Conservation (phyloP, 2,888 invertebrate genomes). For the Protophormia terraenovae region DNA sequence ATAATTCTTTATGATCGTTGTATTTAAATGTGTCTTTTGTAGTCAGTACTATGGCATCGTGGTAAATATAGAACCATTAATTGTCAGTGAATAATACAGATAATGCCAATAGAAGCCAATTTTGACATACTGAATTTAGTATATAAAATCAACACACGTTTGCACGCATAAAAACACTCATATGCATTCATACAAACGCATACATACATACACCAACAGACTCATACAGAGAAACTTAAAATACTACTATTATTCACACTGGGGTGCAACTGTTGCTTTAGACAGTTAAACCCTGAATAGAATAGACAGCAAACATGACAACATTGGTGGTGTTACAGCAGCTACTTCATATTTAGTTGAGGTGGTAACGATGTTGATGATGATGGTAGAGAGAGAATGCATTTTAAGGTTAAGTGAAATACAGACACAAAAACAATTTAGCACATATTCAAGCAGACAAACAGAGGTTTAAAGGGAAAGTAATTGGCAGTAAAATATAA, state of each 20-base stretch:
- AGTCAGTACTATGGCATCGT: conserved; percentile 14
- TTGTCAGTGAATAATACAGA: conserved; percentile 61
- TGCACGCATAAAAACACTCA: neutral
- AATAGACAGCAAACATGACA: conserved; percentile 53
- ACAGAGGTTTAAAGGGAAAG: neutral
- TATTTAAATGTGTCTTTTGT: conserved; percentile 25
- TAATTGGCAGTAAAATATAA: conserved; percentile 1
- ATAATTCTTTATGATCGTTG: neutral
- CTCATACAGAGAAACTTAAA: neutral
- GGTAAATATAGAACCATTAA: conserved; percentile 52
- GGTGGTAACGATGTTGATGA: neutral
- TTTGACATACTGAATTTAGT: conserved; percentile 56
- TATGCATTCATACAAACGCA: conserved; percentile 9
- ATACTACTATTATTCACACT: conserved; percentile 41
- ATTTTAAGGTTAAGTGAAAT: conserved; percentile 32
- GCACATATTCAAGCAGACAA: neutral
- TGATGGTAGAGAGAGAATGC: neutral
- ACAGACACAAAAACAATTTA: neutral
- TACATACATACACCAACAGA: neutral
- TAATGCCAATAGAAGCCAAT: conserved; percentile 66
- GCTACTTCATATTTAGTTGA: neutral
- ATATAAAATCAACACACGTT: conserved; percentile 20
- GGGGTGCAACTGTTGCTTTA: conserved; percentile 60
- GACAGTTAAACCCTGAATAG: conserved; percentile 31
- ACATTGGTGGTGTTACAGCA: neutral